phyloP scores from a whole-genome alignment of 1,140 invertebrate species.

The Ceratina calcarata region DNA sequence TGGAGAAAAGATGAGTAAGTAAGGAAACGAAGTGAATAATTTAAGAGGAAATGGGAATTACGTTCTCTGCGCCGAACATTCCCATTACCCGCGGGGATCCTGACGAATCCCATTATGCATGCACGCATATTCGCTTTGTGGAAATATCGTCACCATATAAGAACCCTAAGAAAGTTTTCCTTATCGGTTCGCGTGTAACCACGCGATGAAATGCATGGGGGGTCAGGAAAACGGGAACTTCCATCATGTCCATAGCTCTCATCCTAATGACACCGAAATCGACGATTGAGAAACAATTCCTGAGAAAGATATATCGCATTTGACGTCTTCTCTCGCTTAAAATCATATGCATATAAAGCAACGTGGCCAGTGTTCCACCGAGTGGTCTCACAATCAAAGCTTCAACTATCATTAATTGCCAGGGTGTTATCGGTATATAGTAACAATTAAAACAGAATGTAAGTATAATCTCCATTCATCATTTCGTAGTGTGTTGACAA shows the following conservation, averaged over 20 bases:
- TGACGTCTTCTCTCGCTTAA: constrained; percentile 34
- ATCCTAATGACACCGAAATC: background rate
- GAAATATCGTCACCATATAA: background rate
- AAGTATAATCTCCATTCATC: background rate
- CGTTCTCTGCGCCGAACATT: background rate
- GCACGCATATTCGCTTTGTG: background rate
- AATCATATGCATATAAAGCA: constrained; percentile 7
- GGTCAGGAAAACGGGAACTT: constrained; percentile 4
- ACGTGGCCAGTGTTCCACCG: constrained; percentile 3
- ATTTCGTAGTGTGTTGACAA: too few species aligned
- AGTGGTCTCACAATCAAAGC: background rate
- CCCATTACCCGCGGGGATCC: too few species aligned
- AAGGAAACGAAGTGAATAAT: background rate
- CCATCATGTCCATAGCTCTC: background rate
- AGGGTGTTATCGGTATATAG: background rate
- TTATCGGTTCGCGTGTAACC: background rate
- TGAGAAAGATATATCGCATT: background rate
- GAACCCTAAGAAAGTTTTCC: constrained; percentile 1
- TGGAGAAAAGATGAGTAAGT: too few species aligned
- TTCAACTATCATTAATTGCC: constrained; percentile 5
- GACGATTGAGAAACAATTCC: constrained; percentile 12
- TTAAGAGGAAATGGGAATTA: background rate
- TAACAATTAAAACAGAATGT: background rate
- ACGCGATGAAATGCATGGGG: too few species aligned
- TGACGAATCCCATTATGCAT: background rate